Base-by-base conservation (phyloP, 2,888 invertebrate species). In the Trissoscelio sp. region DNA sequence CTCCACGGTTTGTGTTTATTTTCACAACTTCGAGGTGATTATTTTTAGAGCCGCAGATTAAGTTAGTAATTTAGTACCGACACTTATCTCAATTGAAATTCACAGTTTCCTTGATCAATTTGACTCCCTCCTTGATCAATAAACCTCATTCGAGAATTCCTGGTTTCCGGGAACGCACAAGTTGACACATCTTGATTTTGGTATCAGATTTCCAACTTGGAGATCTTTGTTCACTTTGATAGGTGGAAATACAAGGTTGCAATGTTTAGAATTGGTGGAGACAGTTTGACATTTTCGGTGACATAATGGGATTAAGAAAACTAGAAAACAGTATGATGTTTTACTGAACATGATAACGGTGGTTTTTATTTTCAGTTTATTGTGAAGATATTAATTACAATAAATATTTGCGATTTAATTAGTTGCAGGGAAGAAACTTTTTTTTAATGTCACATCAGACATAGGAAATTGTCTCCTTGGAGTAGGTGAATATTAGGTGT, bases 171-270 rank as follows among this genome's bases (percentile, higher is more conserved):
- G 28, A 53, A 24, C 16, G 14, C 53, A 53, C 24, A 14, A 12
- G 12, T 28, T 53, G 53, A 28, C 0, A 53, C 53, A 28, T 53
- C 4, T 53, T 53, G 53, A 53, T 53, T 28, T 7, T 28, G 3
- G 24, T 53, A 53, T 53, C 28, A 53, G 28, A 28, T 53, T 53
- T 28, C 53, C 28, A 53, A 53, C 53, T 28, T 53, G 53, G 24
- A 18, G 24, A 24, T 24, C 53, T n/a, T 28, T 53, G 28, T 28
- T 53, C 53, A 53, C 53, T 28, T 1, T 6, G 12, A 5, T 28
- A 18, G n/a, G 28, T 2, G 28, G 28, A 18, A 53, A 53, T 53
- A 14, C 53, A 53, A 14, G 53, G 24, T 53, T 9, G 5, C 53
- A 28, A 53, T 6, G 53, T 6, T 11, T 12, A 53, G 14, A 53